A percentile compares a stretch with the other conserved stretches of the same genome.
Conservation (phyloP, 2,113 vertebrate species). For the Corythoichthys haematopterus region DNA sequence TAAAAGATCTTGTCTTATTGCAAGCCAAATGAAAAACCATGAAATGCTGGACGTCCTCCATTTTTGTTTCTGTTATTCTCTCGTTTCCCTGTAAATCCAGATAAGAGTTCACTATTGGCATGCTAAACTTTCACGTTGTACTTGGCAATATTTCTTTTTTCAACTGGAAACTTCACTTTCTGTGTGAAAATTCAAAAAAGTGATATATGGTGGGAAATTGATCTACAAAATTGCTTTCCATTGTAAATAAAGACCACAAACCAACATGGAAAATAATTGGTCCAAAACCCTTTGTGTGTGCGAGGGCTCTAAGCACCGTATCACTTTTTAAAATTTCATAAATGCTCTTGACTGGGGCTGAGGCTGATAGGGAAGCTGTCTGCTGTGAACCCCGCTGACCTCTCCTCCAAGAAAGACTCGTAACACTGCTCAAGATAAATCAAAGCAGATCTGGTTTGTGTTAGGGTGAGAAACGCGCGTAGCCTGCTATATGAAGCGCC, state of each 20-base stretch:
- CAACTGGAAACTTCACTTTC: constrained; percentile 22
- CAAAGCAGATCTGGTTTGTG: constrained; percentile 59
- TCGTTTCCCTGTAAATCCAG: background rate
- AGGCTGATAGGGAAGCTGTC: constrained; percentile 27
- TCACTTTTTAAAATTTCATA: constrained; percentile 28
- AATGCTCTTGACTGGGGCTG: constrained; percentile 7
- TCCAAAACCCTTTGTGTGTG: constrained; percentile 28
- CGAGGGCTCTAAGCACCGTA: constrained; percentile 10
- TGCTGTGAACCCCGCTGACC: constrained; percentile 48
- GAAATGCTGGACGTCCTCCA: background rate
- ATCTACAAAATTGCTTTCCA: constrained; percentile 25
- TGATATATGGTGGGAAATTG: constrained; percentile 22
- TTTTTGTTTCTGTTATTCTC: background rate
- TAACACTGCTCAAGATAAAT: constrained; percentile 50
- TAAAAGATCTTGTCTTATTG: background rate
- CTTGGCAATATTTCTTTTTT: constrained; percentile 3
- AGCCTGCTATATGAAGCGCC: constrained; percentile 13
- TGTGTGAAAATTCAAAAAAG: background rate
- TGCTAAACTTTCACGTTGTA: background rate
- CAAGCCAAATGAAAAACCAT: background rate
- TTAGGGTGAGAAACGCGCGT: constrained; percentile 48
- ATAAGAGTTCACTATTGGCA: background rate
- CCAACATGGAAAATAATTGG: constrained; percentile 35
- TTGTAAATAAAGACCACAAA: constrained; percentile 25
- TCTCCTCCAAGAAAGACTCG: constrained; percentile 47